Conservation (phyloP, 2,797 vertebrate genomes). For the Falco naumanni region DNA sequence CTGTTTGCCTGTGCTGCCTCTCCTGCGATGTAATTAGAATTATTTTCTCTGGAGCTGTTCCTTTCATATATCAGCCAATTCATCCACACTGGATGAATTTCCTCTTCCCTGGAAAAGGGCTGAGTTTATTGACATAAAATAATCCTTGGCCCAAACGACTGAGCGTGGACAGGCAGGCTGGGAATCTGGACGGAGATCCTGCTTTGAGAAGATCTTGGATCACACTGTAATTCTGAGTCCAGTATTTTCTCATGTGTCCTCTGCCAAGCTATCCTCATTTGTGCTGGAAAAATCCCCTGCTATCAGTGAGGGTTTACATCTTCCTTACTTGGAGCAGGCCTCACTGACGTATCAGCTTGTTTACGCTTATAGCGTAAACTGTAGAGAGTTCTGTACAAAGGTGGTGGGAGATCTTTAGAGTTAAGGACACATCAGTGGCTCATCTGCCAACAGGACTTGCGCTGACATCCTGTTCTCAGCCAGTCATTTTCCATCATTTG, state of each 20-base stretch:
- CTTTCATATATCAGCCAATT: constrained; percentile 24
- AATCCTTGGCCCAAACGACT: constrained; percentile 41
- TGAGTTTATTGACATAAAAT: constrained; percentile 45
- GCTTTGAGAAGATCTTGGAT: constrained; percentile 47
- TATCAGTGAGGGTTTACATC: constrained; percentile 44
- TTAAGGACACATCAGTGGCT: not conserved
- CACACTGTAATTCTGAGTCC: not conserved
- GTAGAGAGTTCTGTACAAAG: constrained; percentile 12
- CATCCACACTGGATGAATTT: constrained; percentile 24
- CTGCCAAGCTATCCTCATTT: constrained; percentile 32
- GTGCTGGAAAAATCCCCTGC: constrained; percentile 38
- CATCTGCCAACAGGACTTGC: not conserved
- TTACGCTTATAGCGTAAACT: not conserved
- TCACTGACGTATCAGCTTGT: constrained; percentile 11
- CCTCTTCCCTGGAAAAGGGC: constrained; percentile 10
- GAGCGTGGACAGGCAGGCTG: constrained; percentile 14
- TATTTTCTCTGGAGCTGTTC: constrained; percentile 30
- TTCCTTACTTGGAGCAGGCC: constrained; percentile 56
- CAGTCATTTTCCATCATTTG: not conserved
- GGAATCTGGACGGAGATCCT: constrained; percentile 46
- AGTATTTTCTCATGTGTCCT: constrained; percentile 22
- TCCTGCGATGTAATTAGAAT: not conserved
- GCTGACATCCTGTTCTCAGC: not conserved
- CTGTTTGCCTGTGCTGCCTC: not conserved
- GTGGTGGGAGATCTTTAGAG: constrained; percentile 1